Percentiles rank a stretch among this genome's conserved stretches.
These are phyloP conservation scores for Amphipoea oculea DNA, from an alignment of 2,888 invertebrate species.

Conservation along the genomic window DNA sequence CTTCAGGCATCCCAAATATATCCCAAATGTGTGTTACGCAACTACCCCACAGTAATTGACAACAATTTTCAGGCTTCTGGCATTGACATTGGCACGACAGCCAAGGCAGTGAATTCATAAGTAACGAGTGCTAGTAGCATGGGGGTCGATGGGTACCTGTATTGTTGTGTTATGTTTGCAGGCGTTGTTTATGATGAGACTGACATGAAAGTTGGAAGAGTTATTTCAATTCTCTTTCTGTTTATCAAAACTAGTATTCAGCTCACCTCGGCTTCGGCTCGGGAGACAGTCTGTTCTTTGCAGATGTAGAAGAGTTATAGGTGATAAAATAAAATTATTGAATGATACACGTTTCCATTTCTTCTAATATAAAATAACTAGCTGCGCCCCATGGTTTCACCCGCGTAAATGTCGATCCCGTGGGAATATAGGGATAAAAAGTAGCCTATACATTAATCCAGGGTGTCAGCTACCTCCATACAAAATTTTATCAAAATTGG, in stretches of 20 bases:
- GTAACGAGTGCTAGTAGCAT: neutral
- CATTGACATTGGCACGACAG: slow-evolving; percentile 29
- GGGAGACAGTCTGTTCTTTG: neutral
- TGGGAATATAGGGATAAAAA: no score
- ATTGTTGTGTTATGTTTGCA: no score
- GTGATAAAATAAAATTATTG: neutral
- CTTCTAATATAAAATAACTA: no score
- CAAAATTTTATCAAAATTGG: no score
- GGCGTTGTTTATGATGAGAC: neutral
- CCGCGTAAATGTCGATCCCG: no score
- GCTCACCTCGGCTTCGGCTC: no score
- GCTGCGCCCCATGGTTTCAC: no score
- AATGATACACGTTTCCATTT: neutral
- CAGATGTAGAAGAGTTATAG: neutral
- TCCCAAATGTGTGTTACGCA: no score
- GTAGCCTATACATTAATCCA: no score
- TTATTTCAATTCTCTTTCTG: neutral
- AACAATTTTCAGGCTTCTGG: slow-evolving; percentile 7
- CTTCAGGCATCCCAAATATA: no score
- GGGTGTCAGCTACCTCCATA: no score
- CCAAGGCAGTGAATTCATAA: slow-evolving; percentile 11
- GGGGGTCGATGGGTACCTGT: neutral
- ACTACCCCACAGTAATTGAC: neutral
- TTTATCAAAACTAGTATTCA: neutral
- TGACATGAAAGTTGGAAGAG: neutral